Conservation (phyloP, 2,797 vertebrate species). For the Myioborus miniatus region DNA sequence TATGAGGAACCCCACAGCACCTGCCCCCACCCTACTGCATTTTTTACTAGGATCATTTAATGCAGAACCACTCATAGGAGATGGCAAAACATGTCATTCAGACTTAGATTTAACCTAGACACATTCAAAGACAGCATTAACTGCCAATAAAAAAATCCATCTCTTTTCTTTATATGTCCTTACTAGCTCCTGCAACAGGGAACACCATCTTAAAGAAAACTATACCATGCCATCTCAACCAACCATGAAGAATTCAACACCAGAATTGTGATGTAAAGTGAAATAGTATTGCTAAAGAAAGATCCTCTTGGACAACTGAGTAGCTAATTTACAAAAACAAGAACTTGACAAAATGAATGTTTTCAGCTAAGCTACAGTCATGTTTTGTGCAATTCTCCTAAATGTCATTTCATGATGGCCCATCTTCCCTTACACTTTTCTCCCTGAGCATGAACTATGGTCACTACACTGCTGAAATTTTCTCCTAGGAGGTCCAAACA, state of each 20-base stretch:
- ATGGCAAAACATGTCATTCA: not conserved
- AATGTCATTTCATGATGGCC: not conserved
- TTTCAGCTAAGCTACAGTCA: not conserved
- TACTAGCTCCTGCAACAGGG: not conserved
- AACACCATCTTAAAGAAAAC: not conserved
- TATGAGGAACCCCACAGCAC: not conserved
- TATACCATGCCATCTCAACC: not conserved
- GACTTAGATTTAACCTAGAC: not conserved
- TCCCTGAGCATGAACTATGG: not conserved
- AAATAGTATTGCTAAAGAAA: not conserved
- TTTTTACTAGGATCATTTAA: not conserved
- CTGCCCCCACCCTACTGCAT: not conserved
- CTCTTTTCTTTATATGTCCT: not conserved
- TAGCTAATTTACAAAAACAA: not conserved
- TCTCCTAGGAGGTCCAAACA: not conserved
- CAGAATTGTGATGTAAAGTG: not conserved
- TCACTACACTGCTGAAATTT: not conserved
- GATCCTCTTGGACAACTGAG: not conserved
- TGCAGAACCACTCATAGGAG: not conserved
- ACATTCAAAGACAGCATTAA: not conserved
- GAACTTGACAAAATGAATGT: not conserved
- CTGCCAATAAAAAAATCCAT: not conserved
- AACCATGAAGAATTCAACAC: not conserved
- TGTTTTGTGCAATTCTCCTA: not conserved
- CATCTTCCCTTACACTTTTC: not conserved